Conservation (phyloP, 2,797 vertebrate species). For the Esox lucius region DNA sequence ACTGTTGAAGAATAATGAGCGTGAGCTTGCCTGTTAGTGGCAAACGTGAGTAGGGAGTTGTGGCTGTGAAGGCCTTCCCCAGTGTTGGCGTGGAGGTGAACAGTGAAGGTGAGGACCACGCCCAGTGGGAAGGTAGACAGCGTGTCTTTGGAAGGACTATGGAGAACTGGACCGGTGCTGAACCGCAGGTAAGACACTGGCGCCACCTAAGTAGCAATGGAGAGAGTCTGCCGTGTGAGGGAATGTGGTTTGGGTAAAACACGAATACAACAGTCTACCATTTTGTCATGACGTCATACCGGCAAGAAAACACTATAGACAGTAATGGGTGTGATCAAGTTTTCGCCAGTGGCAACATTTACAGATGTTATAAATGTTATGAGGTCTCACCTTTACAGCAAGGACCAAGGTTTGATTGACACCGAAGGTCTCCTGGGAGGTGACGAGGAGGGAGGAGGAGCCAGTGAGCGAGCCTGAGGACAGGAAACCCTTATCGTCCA, state of each 20-base stretch:
- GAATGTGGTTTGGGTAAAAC: too few relatives aligned
- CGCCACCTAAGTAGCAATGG: conserved; percentile 78
- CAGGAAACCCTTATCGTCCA: conserved; percentile 86
- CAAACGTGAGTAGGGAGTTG: conserved; percentile 82
- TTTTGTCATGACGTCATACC: too few relatives aligned
- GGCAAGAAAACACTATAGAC: too few relatives aligned
- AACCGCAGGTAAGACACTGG: conserved; percentile 90
- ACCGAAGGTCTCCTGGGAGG: conserved; percentile 87
- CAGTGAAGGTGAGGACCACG: conserved; percentile 80
- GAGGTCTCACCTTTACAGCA: conserved; percentile 84
- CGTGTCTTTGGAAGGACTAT: conserved; percentile 69
- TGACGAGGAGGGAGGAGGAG: conserved; percentile 81
- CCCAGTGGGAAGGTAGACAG: conserved; percentile 85
- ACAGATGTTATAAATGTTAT: too few relatives aligned
- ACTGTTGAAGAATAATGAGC: not conserved
- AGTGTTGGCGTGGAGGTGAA: conserved; percentile 87
- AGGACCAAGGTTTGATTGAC: conserved; percentile 89
- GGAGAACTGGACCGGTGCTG: conserved; percentile 79
- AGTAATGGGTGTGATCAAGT: too few relatives aligned
- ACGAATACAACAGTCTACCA: too few relatives aligned
- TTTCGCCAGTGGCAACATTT: too few relatives aligned
- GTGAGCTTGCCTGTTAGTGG: conserved; percentile 85
- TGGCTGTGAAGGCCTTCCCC: conserved; percentile 87
- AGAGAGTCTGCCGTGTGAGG: not conserved
- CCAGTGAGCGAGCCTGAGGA: conserved; percentile 82